A percentile compares a stretch with the other conserved stretches of the same genome.
phyloP scores from a whole-genome alignment of 1,140 invertebrate genomes.

The Leptopilina boulardi region DNA sequence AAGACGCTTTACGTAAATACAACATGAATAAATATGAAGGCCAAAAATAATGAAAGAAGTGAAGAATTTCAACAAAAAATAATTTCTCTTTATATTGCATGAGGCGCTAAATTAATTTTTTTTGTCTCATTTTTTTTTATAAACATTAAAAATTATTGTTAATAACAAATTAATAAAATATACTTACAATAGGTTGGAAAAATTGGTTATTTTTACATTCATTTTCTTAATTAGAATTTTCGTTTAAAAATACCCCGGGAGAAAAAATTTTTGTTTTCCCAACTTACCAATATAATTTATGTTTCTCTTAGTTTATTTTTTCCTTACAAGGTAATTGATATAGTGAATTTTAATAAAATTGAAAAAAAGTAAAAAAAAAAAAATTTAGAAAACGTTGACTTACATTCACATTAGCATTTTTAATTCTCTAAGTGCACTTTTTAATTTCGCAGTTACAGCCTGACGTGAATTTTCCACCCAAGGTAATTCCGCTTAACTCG shows the following conservation, averaged over 20 bases:
- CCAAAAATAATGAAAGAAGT: background rate
- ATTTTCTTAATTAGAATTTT: no score
- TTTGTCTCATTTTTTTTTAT: no score
- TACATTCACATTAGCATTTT: slow-evolving; percentile 5
- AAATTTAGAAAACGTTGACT: background rate
- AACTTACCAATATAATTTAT: background rate
- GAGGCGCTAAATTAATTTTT: no score
- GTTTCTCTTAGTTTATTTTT: background rate
- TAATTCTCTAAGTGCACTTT: slow-evolving; percentile 31
- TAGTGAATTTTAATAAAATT: slow-evolving; percentile 9
- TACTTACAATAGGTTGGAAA: no score
- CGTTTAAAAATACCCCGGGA: background rate
- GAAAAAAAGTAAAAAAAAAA: no score
- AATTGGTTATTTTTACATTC: no score
- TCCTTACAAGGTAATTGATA: background rate
- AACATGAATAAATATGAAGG: slow-evolving; percentile 32
- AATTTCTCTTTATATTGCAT: no score
- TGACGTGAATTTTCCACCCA: background rate
- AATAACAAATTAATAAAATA: no score
- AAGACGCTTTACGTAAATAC: background rate
- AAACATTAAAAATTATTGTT: no score
- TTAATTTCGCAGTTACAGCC: background rate
- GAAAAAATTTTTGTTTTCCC: background rate
- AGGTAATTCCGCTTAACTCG: slow-evolving; percentile 18
- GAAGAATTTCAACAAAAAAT: background rate